phyloP scores from a whole-genome alignment of 2,888 invertebrate genomes.

The Hirudinaria manillensis region DNA sequence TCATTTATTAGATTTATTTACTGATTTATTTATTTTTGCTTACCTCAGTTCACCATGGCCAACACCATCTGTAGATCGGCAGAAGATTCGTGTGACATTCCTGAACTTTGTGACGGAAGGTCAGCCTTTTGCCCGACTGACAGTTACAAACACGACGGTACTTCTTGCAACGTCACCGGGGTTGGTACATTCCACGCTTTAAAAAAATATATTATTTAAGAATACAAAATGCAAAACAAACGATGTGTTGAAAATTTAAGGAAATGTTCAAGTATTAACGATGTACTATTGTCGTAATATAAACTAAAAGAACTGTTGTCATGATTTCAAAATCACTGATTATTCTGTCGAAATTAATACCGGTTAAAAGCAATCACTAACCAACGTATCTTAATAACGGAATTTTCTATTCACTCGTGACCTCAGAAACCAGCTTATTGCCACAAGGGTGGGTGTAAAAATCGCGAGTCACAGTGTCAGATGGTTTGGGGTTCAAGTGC shows the following conservation, averaged over 20 bases:
- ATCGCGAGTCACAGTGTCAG: constrained; percentile 9
- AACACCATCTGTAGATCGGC: constrained; percentile 4
- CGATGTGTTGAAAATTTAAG: no score
- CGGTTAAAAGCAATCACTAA: no score
- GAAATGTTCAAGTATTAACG: no score
- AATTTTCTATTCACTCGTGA: no score
- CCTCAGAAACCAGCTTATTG: constrained; percentile 19
- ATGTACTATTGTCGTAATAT: no score
- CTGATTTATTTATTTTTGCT: not conserved
- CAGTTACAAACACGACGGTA: constrained; percentile 18
- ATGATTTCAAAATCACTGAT: no score
- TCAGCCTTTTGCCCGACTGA: constrained; percentile 1
- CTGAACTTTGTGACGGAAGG: constrained; percentile 16
- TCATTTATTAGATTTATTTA: no score
- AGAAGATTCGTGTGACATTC: constrained; percentile 16
- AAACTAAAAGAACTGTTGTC: no score
- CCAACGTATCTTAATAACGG: no score
- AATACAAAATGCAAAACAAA: no score
- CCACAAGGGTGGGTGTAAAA: constrained; percentile 15
- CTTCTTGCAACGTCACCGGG: not conserved
- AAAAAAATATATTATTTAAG: no score
- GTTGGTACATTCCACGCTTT: not conserved
- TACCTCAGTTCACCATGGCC: not conserved
- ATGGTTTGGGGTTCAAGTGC: not conserved
- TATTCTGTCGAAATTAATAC: no score